Evolutionary conservation across 1,140 invertebrate species (phyloP), one percentile per base, ranked within the genome.

Genomic region (Sarcophaga bullata): DNA sequence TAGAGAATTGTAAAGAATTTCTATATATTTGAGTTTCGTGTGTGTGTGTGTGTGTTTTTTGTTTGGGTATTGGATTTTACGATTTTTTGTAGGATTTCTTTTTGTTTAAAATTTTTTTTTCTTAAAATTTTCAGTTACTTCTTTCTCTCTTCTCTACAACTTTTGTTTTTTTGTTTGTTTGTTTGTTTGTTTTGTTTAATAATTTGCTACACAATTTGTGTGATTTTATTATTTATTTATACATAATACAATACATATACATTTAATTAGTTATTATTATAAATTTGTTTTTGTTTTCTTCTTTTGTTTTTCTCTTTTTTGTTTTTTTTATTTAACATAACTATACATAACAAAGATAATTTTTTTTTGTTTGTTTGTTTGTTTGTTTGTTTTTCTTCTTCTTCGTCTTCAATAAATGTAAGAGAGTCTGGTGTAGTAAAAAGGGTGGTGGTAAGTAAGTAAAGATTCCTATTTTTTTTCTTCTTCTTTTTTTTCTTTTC

Each of bases 211-310:
- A 80, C 17, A 73, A 58, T 68, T 82, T 80, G 73, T 48, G 25
- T 83, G 37, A 68, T 58, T 62, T 81, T 82, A n/a, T 72, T 85
- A n/a, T n/a, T n/a, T n/a, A n/a, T 86, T 85, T 88, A 86, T 89
- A 89, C 87, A 89, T 87, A 89, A 87, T 87, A 89, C 75, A 78
- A 86, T 89, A 88, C 88, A 86, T 88, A 82, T 84, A 84, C 54
- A 68, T 68, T 68, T 84, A 88, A 85, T 85, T 86, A 85, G 86
- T 86, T 88, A 68, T 81, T 80, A 86, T 87, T 88, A 88, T 88
- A 88, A 87, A 37, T 85, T 82, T 84, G 82, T 84, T 84, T 83
- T 84, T 83, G 83, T 84, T 83, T 83, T 84, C 81, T 80, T 84
- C 17, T 83, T 83, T 85, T n/a, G n/a, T n/a, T n/a, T n/a, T n/a